Base-by-base conservation (phyloP, 2,888 invertebrate species). In the Ormyrus thymus region DNA sequence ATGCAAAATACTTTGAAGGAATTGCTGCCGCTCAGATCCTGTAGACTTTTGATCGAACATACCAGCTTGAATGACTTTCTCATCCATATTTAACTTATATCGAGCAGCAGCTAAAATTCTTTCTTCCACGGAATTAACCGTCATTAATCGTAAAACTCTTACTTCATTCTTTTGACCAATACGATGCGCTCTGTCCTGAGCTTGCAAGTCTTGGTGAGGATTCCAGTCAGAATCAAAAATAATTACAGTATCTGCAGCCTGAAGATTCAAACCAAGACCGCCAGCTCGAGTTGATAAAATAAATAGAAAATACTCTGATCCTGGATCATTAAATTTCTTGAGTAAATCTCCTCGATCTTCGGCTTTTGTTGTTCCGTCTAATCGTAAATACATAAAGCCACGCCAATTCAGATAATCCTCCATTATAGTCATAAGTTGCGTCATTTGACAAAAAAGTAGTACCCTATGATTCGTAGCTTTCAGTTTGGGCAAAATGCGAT, bases 221-320 rank as follows among this genome's bases (percentile, higher is more conserved):
- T 99, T 99, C 99, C 99, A 99, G 91, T 99, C 99, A 0, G 99
- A 99, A 91, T 99, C 99, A 90, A 99, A 99, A 84, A 99, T 99
- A 84, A 99, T 93, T 83, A 99, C 99, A 45, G 99, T 99, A 90
- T 99, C 99, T 7, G 99, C 99, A 79, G 97, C 97, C 91, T 99
- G 99, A 85, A 99, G 92, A 93, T 99, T 99, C 85, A 99, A 94
- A 77, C 99, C 99, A 71, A 99, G 93, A 82, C 99, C 99, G 83
- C 99, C 99, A 82, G 99, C 99, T 86, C 99, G 94, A 6, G 99
- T 99, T 48, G 98, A 98, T 84, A 99, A 91, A 88, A 99, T 92
- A 92, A 99, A 99, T 75, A 99, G 93, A 91, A 99, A 99, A 90
- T 95, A 97, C 75, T 97, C 97, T 0, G 98, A 97, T 83, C 94